Base-by-base conservation (phyloP, 2,888 invertebrate species). In the Drosophila colorata region DNA sequence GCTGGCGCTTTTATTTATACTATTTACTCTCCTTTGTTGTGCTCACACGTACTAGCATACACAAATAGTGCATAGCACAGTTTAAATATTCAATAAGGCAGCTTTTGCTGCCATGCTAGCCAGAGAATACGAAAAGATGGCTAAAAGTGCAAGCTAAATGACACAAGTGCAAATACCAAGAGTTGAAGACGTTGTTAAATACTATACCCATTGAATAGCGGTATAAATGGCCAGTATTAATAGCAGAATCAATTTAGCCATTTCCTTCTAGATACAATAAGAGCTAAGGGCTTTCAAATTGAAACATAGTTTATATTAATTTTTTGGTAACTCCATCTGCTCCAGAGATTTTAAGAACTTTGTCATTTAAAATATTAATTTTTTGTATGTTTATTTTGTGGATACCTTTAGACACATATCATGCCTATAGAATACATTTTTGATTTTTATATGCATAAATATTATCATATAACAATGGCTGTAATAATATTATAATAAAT, bases 1-100 rank as follows among this genome's bases (percentile, higher is more conserved):
- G 25, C n/a, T 38, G 55, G 5, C 23, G 37, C 49, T 2, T 35
- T 35, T 48, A 18, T 41, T 31, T 37, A 31, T 47, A 14, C n/a
- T 53, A 23, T 48, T 46, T 46, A n/a, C 16, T 16, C 33, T 53
- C n/a, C 31, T 43, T 41, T 53, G 20, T 43, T 25, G 14, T 4
- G 14, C 33, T 13, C 8, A 33, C 11, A 37, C 25, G 25, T 9
- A 25, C 9, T 3, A n/a, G 9, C 16, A 41, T 1, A 31, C n/a
- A 46, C 35, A 31, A 31, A 44, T 13, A 13, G n/a, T 49, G 38
- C 18, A 16, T 11, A 18, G 35, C 13, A 37, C 40, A 37, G 16
- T 31, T 60, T 48, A 48, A 53, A 53, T 23, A 72, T 69, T 57
- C 7, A 40, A 46, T 53, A 31, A n/a, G 8, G 4, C 43, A 59